These are phyloP conservation scores for Acrocephalus kingi DNA, from an alignment of 2,113 vertebrate genomes.

Conservation along the genomic window DNA sequence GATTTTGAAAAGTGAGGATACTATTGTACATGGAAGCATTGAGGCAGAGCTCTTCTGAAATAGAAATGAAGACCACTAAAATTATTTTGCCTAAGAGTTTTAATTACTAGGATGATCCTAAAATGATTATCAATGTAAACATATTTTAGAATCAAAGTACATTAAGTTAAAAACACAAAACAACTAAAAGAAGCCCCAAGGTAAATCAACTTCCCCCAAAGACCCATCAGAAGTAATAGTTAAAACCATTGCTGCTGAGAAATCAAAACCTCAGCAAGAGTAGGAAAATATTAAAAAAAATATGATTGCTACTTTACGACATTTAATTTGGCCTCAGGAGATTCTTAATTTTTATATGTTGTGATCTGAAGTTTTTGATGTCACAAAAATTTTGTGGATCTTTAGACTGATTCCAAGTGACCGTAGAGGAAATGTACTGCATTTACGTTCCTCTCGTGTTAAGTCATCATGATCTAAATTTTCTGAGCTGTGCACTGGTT, in stretches of 20 bases:
- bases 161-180: neutral
- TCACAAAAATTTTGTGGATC: neutral
- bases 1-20: neutral
- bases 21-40: neutral
- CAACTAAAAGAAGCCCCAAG: fast-evolving
- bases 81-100: neutral
- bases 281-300: neutral
- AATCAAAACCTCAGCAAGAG: neutral
- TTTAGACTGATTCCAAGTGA: neutral
- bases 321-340: neutral
- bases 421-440: neutral
- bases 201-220: neutral
- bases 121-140: neutral
- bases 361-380: neutral
- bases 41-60: neutral
- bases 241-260: neutral
- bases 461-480: neutral
- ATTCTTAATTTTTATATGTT: neutral
- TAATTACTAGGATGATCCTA: neutral
- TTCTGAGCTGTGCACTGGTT: neutral
- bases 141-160: neutral
- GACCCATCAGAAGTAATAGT: neutral
- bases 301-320: neutral
- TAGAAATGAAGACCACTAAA: neutral
- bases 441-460: neutral